Evolutionary conservation across 2,113 vertebrate species (phyloP).

Genomic region (Acinonyx jubatus): DNA sequence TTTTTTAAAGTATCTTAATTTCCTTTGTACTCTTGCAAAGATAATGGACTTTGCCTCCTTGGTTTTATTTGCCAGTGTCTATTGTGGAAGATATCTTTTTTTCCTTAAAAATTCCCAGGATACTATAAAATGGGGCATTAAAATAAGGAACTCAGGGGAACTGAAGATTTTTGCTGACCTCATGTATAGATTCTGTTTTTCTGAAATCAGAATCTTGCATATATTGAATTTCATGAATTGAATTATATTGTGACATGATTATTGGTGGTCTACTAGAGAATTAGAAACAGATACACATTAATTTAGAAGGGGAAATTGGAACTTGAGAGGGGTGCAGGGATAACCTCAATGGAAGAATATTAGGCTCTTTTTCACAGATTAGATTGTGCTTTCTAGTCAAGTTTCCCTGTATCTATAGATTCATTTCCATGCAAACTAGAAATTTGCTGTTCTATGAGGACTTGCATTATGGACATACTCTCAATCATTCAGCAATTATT

Average conservation of each 20-base stretch:
- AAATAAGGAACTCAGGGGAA: not conserved
- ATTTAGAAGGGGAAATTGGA: constrained; percentile 26
- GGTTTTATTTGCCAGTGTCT: constrained; percentile 14
- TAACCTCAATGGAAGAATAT: not conserved
- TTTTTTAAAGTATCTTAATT: constrained; percentile 31
- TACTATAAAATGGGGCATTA: not conserved
- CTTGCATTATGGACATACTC: not conserved
- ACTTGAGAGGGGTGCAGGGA: not conserved
- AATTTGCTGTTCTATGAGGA: not conserved
- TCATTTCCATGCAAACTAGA: constrained; percentile 37
- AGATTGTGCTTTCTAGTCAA: not conserved
- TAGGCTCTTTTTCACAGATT: not conserved
- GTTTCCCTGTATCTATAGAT: not conserved
- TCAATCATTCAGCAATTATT: constrained; percentile 1
- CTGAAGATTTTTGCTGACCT: constrained; percentile 39
- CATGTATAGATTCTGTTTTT: constrained; percentile 24
- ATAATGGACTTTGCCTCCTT: not conserved
- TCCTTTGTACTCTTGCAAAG: constrained; percentile 10
- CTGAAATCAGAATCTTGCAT: constrained; percentile 25
- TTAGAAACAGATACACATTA: constrained; percentile 37
- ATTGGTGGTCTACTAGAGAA: constrained; percentile 41
- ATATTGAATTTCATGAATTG: constrained; percentile 30
- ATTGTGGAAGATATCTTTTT: not conserved
- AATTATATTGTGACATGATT: constrained; percentile 8
- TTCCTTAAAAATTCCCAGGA: not conserved